A percentile compares a stretch with the other conserved stretches of the same genome.
Evolutionary conservation across 1,140 invertebrate genomes (phyloP).

Genomic region (Gryon sp.): DNA sequence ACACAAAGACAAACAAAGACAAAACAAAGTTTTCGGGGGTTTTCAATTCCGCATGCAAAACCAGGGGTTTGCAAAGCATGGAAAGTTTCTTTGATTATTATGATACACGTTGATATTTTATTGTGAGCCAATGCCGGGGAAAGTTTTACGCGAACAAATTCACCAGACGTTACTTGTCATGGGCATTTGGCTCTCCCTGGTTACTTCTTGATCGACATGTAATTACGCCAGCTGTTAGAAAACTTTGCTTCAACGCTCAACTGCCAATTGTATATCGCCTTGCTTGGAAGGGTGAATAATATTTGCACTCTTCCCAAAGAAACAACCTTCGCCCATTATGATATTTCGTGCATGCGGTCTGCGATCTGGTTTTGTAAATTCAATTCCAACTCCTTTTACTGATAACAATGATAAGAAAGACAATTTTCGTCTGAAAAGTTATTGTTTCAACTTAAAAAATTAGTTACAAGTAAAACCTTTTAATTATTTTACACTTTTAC

Average conservation of each 20-base stretch:
- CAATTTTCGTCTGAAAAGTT: too few relatives aligned
- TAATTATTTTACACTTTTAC: too few relatives aligned
- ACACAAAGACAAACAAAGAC: too few relatives aligned
- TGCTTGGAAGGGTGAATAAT: slow-evolving; percentile 57
- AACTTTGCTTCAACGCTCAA: slow-evolving; percentile 60
- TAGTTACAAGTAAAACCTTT: too few relatives aligned
- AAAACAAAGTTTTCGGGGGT: too few relatives aligned
- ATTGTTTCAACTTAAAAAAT: too few relatives aligned
- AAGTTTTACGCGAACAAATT: slow-evolving; percentile 50
- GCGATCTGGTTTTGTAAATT: slow-evolving; percentile 47
- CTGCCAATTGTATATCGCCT: slow-evolving; percentile 51
- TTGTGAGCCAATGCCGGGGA: slow-evolving; percentile 27
- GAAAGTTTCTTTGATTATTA: slow-evolving; percentile 30
- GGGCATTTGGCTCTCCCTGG: slow-evolving; percentile 57
- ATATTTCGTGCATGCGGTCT: slow-evolving; percentile 43
- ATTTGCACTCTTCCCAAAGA: slow-evolving; percentile 54
- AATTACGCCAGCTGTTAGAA: slow-evolving; percentile 66
- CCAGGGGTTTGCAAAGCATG: background rate
- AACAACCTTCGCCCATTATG: slow-evolving; percentile 34
- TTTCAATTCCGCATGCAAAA: slow-evolving; percentile 20
- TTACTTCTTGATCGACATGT: slow-evolving; percentile 65
- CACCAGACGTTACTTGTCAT: slow-evolving; percentile 58
- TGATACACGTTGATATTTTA: slow-evolving; percentile 51
- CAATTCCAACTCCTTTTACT: too few relatives aligned
- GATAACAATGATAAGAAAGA: too few relatives aligned